Evolutionary conservation across 2,797 vertebrate genomes (phyloP).

Genomic region (Oryzias dopingdopingensis): DNA sequence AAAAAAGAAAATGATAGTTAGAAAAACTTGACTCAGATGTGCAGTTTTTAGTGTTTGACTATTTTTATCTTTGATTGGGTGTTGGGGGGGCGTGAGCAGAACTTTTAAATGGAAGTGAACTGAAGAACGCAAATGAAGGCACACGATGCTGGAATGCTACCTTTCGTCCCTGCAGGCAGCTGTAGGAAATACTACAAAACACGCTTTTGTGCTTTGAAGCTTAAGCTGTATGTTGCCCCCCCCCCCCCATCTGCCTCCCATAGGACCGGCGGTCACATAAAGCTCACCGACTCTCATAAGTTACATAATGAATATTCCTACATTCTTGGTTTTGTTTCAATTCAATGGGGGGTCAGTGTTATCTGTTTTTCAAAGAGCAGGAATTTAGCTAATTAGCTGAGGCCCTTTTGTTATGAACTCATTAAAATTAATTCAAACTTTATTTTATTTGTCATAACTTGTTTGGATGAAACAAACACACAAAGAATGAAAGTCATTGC

Average conservation of each 20-base stretch:
- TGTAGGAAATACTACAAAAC: constrained; percentile 69
- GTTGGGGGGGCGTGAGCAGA: constrained; percentile 4
- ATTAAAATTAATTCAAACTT: constrained; percentile 72
- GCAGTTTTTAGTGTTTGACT: constrained; percentile 5
- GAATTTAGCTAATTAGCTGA: constrained; percentile 71
- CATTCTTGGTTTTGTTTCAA: constrained; percentile 64
- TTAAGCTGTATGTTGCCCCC: constrained; percentile 61
- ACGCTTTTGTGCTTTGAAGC: constrained; percentile 72
- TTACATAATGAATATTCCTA: constrained; percentile 72
- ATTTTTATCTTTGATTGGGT: constrained; percentile 24
- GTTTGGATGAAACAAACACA: constrained; percentile 57
- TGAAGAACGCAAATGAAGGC: constrained; percentile 46
- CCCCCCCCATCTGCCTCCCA: constrained; percentile 41
- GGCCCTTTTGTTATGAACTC: constrained; percentile 68
- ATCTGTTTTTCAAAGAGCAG: constrained; percentile 68
- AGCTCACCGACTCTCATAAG: constrained; percentile 64
- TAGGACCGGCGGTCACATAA: constrained; percentile 60
- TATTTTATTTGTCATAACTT: constrained; percentile 66
- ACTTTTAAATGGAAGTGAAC: constrained; percentile 51
- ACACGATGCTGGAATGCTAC: constrained; percentile 45
- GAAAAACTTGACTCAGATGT: not conserved
- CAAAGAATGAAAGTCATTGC: constrained; percentile 48
- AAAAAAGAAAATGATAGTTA: constrained; percentile 2
- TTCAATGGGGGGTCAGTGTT: constrained; percentile 62
- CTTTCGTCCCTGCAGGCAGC: constrained; percentile 56